Conservation (phyloP, 2,797 vertebrate species). For the Lutra lutra region DNA sequence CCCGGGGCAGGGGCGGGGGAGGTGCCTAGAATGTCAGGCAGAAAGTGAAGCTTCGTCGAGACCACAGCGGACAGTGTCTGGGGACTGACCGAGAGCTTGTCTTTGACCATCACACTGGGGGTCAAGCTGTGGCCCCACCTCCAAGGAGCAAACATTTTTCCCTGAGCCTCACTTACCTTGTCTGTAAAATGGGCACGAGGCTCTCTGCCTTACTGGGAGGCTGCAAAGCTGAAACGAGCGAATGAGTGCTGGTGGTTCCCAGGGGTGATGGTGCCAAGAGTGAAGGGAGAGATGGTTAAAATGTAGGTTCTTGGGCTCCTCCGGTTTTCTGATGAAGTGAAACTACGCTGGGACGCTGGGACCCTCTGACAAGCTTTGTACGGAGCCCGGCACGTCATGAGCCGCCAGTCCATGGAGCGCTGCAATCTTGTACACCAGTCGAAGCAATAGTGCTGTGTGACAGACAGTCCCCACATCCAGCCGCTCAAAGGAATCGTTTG, state of each 20-base stretch:
- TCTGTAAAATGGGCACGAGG: background rate
- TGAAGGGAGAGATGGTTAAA: too few species aligned
- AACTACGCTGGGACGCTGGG: background rate
- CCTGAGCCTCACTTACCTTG: background rate
- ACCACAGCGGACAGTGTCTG: accelerated
- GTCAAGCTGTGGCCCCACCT: background rate
- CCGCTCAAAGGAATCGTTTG: background rate
- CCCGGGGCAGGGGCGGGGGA: background rate
- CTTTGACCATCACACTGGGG: background rate
- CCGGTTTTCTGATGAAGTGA: background rate
- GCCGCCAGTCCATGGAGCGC: accelerated
- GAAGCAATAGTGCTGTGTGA: too few species aligned
- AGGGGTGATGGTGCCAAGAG: accelerated
- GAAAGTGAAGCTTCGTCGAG: background rate
- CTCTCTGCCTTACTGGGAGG: accelerated
- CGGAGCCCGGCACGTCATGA: background rate
- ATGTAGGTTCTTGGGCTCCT: background rate
- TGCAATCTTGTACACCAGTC: background rate
- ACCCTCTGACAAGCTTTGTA: background rate
- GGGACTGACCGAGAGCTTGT: accelerated
- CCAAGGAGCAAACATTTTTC: background rate
- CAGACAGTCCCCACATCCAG: too few species aligned
- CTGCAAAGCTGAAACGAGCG: background rate
- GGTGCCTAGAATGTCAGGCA: too few species aligned
- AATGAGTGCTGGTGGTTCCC: accelerated